Base-by-base conservation (phyloP, 2,797 vertebrate species). In the Poecile montanus region DNA sequence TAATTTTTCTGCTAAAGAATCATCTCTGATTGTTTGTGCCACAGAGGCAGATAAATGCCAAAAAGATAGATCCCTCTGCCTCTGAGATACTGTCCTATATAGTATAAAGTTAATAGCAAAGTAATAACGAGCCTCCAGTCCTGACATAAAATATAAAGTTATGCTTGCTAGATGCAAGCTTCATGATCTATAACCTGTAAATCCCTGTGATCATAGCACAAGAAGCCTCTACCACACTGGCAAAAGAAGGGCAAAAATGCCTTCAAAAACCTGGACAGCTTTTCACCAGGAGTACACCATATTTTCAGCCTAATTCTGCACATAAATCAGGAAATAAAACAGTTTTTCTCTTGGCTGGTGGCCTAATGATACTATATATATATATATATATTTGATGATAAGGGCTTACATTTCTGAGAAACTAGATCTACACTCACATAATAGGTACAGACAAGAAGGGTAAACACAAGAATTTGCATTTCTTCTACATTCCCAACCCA, bases 91-190 rank as follows among this genome's bases (percentile, higher is more conserved):
- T 98, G 97, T 97, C 97, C 97, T 97, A 91, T 97, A 97, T 53
- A 95, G 97, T 94, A 97, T 94, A 95, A 97, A 97, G 98, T 97
- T 98, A 98, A 98, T 97, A 98, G 97, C 96, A 97, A 97, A 97
- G 97, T 97, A 97, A 97, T 98, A 97, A 97, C 95, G 95, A 97
- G 96, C 91, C 94, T 97, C 96, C 90, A 96, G 97, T 95, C 94
- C 97, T 97, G 97, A 98, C 97, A 97, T 98, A 97, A 98, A 98
- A 98, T 97, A 98, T 92, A 97, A 98, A 98, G 97, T 97, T 97
- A 97, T 97, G 97, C 96, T 87, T 94, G 94, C 96, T 96, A 68
- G 53, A 95, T 93, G 92, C 87, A 95, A 95, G 96, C 95, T 87
- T 95, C 82, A 74, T 94, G 94, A 98, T 97, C 93, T 95, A 96